Evolutionary conservation across 2,888 invertebrate genomes (phyloP).

Genomic region (Abscondita cerata): DNA sequence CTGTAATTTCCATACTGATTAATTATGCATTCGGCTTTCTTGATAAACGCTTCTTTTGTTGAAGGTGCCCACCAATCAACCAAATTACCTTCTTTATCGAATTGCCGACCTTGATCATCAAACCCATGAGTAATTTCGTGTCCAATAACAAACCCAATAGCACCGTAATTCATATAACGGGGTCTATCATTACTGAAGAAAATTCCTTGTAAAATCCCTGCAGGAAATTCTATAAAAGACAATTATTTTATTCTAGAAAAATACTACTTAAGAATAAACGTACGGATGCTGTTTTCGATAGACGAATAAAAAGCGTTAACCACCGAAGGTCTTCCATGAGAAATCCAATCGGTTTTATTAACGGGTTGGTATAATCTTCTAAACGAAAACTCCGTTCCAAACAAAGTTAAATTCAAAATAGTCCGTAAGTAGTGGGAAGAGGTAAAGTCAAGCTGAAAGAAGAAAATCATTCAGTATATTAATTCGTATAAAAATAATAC

Average conservation of each 20-base stretch:
- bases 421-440: constrained; percentile 76
- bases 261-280: constrained; percentile 56
- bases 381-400: constrained; percentile 82
- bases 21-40: constrained; percentile 89
- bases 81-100: constrained; percentile 89
- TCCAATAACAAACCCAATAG: constrained; percentile 90
- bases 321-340: constrained; percentile 82
- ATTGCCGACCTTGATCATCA: constrained; percentile 90
- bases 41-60: constrained; percentile 83
- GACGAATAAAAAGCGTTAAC: constrained; percentile 89
- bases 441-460: constrained; percentile 71
- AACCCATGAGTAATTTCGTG: constrained; percentile 94
- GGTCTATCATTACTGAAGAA: constrained; percentile 91
- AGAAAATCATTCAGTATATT: constrained; percentile 12
- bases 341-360: constrained; percentile 86
- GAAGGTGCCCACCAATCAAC: constrained; percentile 91
- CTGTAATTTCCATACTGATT: constrained; percentile 93
- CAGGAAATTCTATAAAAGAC: constrained; percentile 79
- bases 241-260: constrained; percentile 10
- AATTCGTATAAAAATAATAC: constrained; percentile 38
- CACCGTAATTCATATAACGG: constrained; percentile 90
- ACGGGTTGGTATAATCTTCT: constrained; percentile 78
- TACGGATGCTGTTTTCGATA: constrained; percentile 87
- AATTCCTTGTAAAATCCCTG: constrained; percentile 90
- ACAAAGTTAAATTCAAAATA: constrained; percentile 77